phyloP scores from a whole-genome alignment of 2,888 invertebrate genomes.

The Dicycla oo region DNA sequence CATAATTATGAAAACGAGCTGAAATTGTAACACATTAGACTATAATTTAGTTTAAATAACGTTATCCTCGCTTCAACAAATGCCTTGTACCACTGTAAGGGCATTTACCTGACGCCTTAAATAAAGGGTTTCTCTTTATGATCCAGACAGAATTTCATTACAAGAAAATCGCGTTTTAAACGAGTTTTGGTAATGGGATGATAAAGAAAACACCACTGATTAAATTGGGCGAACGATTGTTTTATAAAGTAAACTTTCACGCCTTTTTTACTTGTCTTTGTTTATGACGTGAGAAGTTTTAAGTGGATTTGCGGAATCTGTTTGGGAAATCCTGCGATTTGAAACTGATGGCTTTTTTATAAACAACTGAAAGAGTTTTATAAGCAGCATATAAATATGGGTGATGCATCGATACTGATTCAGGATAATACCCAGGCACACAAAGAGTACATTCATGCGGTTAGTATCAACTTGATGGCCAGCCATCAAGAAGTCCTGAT shows the following conservation, averaged over 20 bases:
- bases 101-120: constrained; percentile 61
- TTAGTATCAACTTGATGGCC: no score
- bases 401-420: no score
- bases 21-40: background rate
- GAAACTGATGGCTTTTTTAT: background rate
- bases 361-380: constrained; percentile 15
- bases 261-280: constrained; percentile 29
- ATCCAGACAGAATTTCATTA: constrained; percentile 79
- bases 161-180: constrained; percentile 72
- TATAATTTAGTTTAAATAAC: constrained; percentile 12
- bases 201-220: constrained; percentile 66
- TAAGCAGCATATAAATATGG: no score
- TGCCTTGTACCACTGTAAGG: constrained; percentile 34
- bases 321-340: constrained; percentile 21
- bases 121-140: constrained; percentile 75
- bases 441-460: no score
- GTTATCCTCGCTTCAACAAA: constrained; percentile 7
- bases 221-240: constrained; percentile 61
- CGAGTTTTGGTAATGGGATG: constrained; percentile 64
- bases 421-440: no score
- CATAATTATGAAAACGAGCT: constrained; percentile 4
- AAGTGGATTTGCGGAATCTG: constrained; percentile 46
- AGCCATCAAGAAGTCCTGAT: no score
- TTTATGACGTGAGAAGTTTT: constrained; percentile 45
- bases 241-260: constrained; percentile 50